Percentiles rank a stretch among this genome's conserved stretches.
phyloP scores from a whole-genome alignment of 2,888 invertebrate species.

The Drosophila subquinaria region DNA sequence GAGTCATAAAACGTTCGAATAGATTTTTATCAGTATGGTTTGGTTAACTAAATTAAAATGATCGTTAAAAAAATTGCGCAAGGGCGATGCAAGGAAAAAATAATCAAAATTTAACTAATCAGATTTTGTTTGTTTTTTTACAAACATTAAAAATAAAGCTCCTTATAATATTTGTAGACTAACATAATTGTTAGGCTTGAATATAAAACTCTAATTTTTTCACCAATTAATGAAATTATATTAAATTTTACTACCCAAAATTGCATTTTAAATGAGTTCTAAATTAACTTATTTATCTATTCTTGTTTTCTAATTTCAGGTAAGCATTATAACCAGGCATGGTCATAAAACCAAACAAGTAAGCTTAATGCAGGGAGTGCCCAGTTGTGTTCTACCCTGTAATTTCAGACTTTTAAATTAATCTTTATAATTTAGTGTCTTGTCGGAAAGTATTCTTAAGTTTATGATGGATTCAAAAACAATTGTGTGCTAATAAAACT shows the following conservation, averaged over 20 bases:
- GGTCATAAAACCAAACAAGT: conserved; percentile 24
- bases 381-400: conserved; percentile 17
- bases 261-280: conserved; percentile 13
- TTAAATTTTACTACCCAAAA: conserved; percentile 1
- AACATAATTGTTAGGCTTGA: not conserved
- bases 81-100: conserved; percentile 19
- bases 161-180: not conserved
- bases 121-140: conserved; percentile 1
- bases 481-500: not conserved
- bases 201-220: not conserved
- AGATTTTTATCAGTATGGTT: conserved; percentile 13
- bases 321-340: conserved; percentile 45
- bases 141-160: not conserved
- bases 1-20: conserved; percentile 28
- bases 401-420: not conserved
- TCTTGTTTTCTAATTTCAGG: conserved; percentile 65
- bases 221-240: not conserved
- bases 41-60: conserved; percentile 3
- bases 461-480: not conserved
- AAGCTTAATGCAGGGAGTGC: not conserved
- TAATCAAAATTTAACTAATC: conserved; percentile 5
- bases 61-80: conserved; percentile 16
- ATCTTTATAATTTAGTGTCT: not conserved
- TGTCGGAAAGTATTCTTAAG: not conserved
- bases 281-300: conserved; percentile 14